phyloP scores from a whole-genome alignment of 92 coral and sea anemone genomes.

The Pocillopora grandis region DNA sequence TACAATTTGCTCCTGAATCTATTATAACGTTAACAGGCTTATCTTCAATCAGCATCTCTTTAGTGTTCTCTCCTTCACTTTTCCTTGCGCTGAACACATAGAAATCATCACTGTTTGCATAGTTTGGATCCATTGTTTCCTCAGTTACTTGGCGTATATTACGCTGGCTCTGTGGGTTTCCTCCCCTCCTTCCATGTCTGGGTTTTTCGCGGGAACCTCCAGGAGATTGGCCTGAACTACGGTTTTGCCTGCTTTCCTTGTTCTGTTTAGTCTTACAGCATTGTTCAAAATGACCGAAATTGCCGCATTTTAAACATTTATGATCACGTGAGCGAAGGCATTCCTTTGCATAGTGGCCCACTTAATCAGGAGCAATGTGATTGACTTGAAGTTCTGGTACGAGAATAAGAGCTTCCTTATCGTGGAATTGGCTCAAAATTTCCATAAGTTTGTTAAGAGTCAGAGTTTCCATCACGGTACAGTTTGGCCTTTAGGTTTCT shows the following conservation, averaged over 20 bases:
- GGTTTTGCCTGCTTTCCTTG: too few relatives aligned
- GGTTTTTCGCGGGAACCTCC: neutral
- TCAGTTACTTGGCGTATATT: neutral
- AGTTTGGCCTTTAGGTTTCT: constrained; percentile 49
- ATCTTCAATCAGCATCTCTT: constrained; percentile 53
- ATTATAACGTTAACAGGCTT: constrained; percentile 52
- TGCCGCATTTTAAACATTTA: constrained; percentile 35
- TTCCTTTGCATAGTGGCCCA: constrained; percentile 21
- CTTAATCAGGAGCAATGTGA: neutral
- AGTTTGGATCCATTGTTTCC: neutral
- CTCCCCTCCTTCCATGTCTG: neutral
- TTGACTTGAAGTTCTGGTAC: neutral
- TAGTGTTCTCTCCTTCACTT: constrained; percentile 36
- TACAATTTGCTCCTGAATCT: constrained; percentile 71
- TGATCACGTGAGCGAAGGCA: constrained; percentile 31
- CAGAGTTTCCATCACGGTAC: constrained; percentile 26
- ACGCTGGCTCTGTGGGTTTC: neutral
- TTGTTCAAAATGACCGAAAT: constrained; percentile 21
- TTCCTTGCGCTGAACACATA: constrained; percentile 35
- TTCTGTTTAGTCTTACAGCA: neutral
- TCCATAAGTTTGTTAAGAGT: constrained; percentile 5
- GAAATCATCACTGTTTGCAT: constrained; percentile 25
- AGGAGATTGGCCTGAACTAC: constrained; percentile 9
- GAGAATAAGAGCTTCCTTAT: constrained; percentile 50
- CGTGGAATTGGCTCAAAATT: constrained; percentile 45